phyloP scores from a whole-genome alignment of 2,113 vertebrate genomes.

The Anoplopoma fimbria region DNA sequence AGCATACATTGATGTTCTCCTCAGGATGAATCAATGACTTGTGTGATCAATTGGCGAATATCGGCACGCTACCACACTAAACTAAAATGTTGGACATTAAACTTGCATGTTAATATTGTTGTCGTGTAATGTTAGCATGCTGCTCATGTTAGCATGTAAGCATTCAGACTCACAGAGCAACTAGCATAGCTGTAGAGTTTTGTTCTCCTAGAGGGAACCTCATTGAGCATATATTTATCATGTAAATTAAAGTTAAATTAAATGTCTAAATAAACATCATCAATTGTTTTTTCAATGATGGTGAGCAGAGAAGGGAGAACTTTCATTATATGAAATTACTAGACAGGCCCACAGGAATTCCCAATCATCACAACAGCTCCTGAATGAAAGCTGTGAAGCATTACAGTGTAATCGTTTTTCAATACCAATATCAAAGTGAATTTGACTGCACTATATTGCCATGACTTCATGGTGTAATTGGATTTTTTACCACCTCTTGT shows the following conservation, averaged over 20 bases:
- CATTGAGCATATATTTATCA: background rate
- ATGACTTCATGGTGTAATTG: conserved; percentile 46
- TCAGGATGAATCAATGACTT: background rate
- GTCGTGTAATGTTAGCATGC: background rate
- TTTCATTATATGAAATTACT: background rate
- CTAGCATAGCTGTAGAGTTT: background rate
- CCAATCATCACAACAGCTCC: conserved; percentile 3
- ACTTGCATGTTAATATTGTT: background rate
- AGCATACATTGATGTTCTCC: background rate
- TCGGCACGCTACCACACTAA: background rate
- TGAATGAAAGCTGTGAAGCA: conserved; percentile 45
- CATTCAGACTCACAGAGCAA: background rate
- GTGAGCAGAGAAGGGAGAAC: background rate
- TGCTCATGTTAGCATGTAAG: background rate
- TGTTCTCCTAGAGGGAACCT: background rate
- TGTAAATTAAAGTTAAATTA: background rate
- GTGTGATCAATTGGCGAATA: background rate
- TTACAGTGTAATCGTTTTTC: conserved; percentile 21
- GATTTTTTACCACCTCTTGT: conserved; percentile 56
- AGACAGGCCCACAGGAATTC: background rate
- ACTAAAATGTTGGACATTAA: background rate
- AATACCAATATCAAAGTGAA: conserved; percentile 13
- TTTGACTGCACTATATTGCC: conserved; percentile 9
- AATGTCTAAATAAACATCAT: background rate
- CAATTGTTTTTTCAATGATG: background rate